Conservation (phyloP, 2,113 vertebrate genomes). For the Bothrops jararaca region DNA sequence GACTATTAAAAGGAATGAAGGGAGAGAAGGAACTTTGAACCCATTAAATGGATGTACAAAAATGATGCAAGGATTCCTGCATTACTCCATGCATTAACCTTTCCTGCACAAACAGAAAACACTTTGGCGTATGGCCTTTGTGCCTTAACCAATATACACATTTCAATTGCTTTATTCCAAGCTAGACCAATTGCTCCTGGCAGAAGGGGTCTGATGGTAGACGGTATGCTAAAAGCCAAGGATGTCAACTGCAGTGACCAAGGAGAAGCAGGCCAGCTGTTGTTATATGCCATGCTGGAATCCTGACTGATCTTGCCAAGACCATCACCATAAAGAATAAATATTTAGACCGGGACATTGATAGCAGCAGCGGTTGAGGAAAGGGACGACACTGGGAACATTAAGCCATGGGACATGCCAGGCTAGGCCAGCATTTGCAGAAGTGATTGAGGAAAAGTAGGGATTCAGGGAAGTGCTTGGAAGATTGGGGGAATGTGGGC, state of each 20-base stretch:
- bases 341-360: background rate
- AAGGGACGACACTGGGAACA: background rate
- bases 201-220: background rate
- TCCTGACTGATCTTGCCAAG: background rate
- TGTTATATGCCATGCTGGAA: background rate
- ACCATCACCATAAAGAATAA: background rate
- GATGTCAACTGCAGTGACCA: background rate
- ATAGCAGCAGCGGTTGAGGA: background rate
- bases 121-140: background rate
- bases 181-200: background rate
- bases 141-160: background rate
- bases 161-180: background rate
- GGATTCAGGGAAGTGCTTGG: background rate
- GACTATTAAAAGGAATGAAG: background rate
- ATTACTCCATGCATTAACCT: background rate
- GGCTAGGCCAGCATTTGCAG: background rate
- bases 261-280: background rate
- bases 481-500: background rate
- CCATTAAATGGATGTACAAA: background rate
- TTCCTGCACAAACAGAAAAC: background rate
- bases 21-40: background rate
- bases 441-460: background rate
- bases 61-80: background rate
- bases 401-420: background rate
- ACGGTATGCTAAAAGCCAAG: background rate